Evolutionary conservation across 2,113 vertebrate species (phyloP).

Genomic region (Corythaixoides concolor): DNA sequence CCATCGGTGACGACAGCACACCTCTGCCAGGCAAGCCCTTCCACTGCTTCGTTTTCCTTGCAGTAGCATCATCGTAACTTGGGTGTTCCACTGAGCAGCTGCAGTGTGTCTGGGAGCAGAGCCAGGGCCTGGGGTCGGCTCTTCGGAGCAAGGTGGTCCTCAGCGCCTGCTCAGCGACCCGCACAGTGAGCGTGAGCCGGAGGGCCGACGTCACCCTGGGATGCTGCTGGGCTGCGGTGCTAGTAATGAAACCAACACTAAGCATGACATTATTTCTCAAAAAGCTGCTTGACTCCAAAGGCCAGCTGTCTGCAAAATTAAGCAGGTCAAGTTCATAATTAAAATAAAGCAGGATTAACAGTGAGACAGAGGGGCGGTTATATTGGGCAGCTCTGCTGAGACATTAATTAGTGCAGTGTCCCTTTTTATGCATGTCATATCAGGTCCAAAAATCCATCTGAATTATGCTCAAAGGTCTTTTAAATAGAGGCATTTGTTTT

Average conservation of each 20-base stretch:
- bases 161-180: rapidly evolving
- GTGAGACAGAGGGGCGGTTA: background rate
- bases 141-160: background rate
- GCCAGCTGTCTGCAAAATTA: constrained; percentile 1
- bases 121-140: background rate
- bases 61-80: background rate
- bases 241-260: background rate
- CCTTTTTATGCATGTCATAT: background rate
- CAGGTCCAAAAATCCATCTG: background rate
- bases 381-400: background rate
- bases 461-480: background rate
- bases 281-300: background rate
- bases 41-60: background rate
- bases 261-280: background rate
- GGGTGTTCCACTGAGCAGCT: background rate
- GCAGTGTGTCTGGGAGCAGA: background rate
- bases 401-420: background rate
- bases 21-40: background rate
- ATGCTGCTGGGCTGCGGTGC: background rate
- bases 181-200: rapidly evolving
- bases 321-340: background rate
- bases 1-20: background rate
- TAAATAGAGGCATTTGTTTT: too few relatives aligned
- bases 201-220: background rate
- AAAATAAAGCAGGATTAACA: background rate